Conservation (phyloP, 2,113 vertebrate genomes). For the Limnothrissa miodon region DNA sequence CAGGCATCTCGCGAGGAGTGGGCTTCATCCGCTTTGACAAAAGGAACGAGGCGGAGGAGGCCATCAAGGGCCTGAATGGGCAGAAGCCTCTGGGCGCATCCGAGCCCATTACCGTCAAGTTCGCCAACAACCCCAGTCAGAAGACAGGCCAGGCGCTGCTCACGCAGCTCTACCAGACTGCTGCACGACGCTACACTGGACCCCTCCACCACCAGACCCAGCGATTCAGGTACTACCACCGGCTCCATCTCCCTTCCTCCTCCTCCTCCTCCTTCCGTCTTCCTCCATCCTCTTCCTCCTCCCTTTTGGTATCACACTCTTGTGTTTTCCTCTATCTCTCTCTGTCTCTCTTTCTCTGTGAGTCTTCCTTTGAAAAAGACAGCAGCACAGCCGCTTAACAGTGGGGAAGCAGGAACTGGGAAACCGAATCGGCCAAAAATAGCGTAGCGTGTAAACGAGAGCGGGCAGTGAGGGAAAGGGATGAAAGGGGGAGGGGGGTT, state of each 20-base stretch:
- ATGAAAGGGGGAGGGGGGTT: neutral
- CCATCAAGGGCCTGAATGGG: constrained; percentile 93
- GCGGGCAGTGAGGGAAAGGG: neutral
- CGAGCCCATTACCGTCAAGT: constrained; percentile 95
- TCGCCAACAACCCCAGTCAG: constrained; percentile 96
- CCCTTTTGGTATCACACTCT: constrained; percentile 19
- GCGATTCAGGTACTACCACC: constrained; percentile 84
- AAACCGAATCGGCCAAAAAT: constrained; percentile 9
- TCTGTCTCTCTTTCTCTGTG: constrained; percentile 49
- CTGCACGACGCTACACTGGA: constrained; percentile 86
- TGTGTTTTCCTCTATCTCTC: constrained; percentile 49
- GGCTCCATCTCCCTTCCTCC: neutral
- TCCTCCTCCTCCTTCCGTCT: constrained; percentile 24
- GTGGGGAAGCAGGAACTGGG: constrained; percentile 60
- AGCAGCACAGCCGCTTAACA: constrained; percentile 67
- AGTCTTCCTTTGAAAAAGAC: constrained; percentile 64
- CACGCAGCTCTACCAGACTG: constrained; percentile 91
- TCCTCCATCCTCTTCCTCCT: constrained; percentile 1
- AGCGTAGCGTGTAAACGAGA: neutral
- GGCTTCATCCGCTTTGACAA: constrained; percentile 98
- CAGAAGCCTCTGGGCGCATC: constrained; percentile 90
- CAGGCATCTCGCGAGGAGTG: constrained; percentile 92
- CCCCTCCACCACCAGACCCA: constrained; percentile 91
- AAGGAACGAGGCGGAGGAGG: constrained; percentile 92
- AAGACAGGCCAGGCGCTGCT: constrained; percentile 92